phyloP scores from a whole-genome alignment of 2,113 vertebrate genomes.

The Copsychus sechellarum region DNA sequence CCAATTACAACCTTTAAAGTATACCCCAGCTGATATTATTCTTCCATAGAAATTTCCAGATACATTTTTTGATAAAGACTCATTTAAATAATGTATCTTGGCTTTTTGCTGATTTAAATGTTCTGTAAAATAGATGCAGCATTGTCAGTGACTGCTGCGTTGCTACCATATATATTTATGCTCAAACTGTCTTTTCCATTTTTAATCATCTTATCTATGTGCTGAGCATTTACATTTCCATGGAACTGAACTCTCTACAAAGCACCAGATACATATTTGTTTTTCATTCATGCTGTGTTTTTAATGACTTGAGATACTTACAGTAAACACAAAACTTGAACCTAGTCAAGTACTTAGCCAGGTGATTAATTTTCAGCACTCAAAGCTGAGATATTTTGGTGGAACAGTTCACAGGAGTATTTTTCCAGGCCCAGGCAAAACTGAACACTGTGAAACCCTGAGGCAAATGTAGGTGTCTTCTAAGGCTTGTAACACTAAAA shows the following conservation, averaged over 20 bases:
- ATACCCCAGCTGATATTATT: slow-evolving; percentile 48
- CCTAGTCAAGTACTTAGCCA: background rate
- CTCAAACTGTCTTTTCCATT: slow-evolving; percentile 15
- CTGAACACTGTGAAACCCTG: background rate
- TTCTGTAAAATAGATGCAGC: slow-evolving; percentile 3
- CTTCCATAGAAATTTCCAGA: slow-evolving; percentile 52
- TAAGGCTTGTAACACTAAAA: background rate
- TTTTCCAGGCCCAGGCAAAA: background rate
- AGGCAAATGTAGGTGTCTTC: background rate
- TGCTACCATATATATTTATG: background rate
- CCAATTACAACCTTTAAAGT: slow-evolving; percentile 70
- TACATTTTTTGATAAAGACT: slow-evolving; percentile 55
- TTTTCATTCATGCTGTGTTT: background rate
- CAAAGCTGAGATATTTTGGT: background rate
- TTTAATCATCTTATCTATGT: background rate
- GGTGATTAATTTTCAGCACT: background rate
- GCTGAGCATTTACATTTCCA: background rate
- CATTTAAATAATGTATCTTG: slow-evolving; percentile 46
- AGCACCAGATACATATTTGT: background rate
- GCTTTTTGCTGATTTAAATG: slow-evolving; percentile 47
- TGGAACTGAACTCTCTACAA: background rate
- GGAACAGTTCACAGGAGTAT: background rate
- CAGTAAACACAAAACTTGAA: background rate
- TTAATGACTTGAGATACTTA: background rate
- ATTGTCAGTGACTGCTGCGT: slow-evolving; percentile 6